phyloP scores from a whole-genome alignment of 2,113 vertebrate genomes.

The Atractosteus spatula region DNA sequence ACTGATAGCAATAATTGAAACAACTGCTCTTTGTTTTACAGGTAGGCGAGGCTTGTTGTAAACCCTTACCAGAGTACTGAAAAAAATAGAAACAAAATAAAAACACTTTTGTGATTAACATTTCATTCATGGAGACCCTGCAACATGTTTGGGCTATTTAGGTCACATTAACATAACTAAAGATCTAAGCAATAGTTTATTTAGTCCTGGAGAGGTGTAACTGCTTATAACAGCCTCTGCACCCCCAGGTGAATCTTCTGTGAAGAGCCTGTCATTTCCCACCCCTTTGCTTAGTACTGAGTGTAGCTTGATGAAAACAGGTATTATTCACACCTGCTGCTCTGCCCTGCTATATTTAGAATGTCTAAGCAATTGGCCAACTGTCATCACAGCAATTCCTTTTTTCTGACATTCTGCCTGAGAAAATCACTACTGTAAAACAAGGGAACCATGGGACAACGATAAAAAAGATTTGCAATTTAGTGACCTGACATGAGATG shows the following conservation, averaged over 20 bases:
- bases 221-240: background rate
- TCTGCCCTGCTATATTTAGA: background rate
- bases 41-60: background rate
- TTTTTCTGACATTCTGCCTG: too few species aligned
- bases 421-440: too few species aligned
- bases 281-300: background rate
- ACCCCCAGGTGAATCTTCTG: background rate
- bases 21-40: too few species aligned
- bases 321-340: background rate
- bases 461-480: too few species aligned
- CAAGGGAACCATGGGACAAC: too few species aligned
- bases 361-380: background rate
- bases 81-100: background rate
- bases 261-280: background rate
- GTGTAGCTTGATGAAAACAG: background rate
- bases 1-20: too few species aligned
- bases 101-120: background rate
- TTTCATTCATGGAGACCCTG: background rate
- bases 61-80: background rate
- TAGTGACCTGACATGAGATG: too few species aligned
- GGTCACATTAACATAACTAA: slow-evolving; percentile 52
- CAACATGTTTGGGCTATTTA: slow-evolving; percentile 51
- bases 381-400: too few species aligned
- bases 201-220: slow-evolving; percentile 55
- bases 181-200: slow-evolving; percentile 47